phyloP scores from a whole-genome alignment of 2,888 invertebrate genomes.

The Synergus itoensis region DNA sequence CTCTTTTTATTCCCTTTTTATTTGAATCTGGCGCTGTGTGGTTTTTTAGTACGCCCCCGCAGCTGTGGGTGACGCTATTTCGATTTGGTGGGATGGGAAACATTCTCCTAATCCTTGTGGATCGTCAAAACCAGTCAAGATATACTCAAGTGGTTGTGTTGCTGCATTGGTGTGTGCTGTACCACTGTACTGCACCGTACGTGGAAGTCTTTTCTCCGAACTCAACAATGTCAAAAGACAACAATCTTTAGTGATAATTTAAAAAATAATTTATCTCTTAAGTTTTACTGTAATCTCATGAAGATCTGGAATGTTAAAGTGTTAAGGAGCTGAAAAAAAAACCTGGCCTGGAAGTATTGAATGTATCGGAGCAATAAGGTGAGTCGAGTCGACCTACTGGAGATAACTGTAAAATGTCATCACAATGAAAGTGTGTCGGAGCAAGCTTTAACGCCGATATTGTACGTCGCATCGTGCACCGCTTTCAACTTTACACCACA shows the following conservation, averaged over 20 bases:
- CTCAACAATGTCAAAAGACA: constrained; percentile 7
- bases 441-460: constrained; percentile 25
- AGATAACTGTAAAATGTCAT: constrained; percentile 77
- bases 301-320: constrained; percentile 24
- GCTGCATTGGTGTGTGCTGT: background rate
- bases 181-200: constrained; percentile 23
- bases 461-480: constrained; percentile 19
- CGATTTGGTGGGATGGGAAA: background rate
- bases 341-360: constrained; percentile 19
- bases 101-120: constrained; percentile 15
- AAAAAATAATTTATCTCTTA: background rate
- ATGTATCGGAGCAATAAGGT: constrained; percentile 59
- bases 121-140: background rate
- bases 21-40: constrained; percentile 13
- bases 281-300: background rate
- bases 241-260: background rate
- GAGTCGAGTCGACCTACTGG: constrained; percentile 69
- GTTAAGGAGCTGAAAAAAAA: constrained; percentile 17
- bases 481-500: constrained; percentile 12
- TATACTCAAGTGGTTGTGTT: background rate
- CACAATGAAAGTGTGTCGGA: constrained; percentile 73
- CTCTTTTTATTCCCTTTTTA: background rate
- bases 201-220: constrained; percentile 17
- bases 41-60: constrained; percentile 37
- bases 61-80: constrained; percentile 36